Evolutionary conservation across 1,140 invertebrate species (phyloP).

Genomic region (Portunus trituberculatus): DNA sequence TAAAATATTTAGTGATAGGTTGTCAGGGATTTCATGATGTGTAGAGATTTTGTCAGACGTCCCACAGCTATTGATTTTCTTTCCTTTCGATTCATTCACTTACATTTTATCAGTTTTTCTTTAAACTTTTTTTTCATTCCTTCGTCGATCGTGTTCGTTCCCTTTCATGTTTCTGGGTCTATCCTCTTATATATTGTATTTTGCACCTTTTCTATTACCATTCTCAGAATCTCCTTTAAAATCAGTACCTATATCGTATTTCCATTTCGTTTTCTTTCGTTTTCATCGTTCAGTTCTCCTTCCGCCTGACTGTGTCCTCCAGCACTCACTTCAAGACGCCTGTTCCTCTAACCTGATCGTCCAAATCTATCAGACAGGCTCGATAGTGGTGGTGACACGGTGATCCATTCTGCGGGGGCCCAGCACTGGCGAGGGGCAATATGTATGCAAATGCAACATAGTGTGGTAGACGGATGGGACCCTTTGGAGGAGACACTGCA

Average conservation of each 20-base stretch:
- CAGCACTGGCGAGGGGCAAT: not conserved
- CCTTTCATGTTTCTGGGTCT: too few relatives aligned
- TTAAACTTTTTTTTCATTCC: too few relatives aligned
- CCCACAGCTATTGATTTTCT: not conserved
- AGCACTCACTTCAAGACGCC: not conserved
- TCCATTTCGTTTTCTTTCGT: too few relatives aligned
- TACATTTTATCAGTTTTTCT: not conserved
- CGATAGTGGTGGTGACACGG: slow-evolving; percentile 8
- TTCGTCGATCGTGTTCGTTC: too few relatives aligned
- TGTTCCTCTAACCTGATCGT: slow-evolving; percentile 20
- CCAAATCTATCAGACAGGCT: slow-evolving; percentile 12
- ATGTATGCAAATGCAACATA: slow-evolving; percentile 2
- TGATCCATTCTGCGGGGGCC: not conserved
- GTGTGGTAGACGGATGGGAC: not conserved
- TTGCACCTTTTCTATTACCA: not conserved
- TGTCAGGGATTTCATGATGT: not conserved
- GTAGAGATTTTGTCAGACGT: too few relatives aligned
- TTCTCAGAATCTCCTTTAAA: not conserved
- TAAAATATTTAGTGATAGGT: slow-evolving; percentile 1
- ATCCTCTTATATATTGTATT: not conserved
- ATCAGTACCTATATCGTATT: too few relatives aligned
- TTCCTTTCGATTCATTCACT: not conserved
- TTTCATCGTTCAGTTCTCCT: not conserved
- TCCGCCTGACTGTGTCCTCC: not conserved
- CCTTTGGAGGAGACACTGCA: not conserved